Evolutionary conservation across 2,113 vertebrate species (phyloP), one percentile per base, ranked within the genome.

Genomic region (Oncorhynchus mykiss): DNA sequence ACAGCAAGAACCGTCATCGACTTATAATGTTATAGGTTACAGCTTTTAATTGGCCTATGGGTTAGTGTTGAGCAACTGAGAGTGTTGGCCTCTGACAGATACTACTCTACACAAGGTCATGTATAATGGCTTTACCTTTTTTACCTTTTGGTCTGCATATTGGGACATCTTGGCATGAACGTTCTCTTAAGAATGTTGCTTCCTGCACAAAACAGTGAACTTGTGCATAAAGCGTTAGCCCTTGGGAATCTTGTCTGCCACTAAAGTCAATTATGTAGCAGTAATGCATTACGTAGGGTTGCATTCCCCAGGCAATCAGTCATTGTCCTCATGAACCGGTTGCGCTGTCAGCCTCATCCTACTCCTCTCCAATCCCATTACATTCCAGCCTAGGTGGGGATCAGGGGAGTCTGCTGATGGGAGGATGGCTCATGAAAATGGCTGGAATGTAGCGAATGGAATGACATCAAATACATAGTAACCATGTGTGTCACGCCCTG

Each of bases 241-340:
- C 77, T 83, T 80, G 62, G 77, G 81, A 79, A 84, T 82, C 80
- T 80, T 85, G 80, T 88, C 74, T 83, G 79, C 79, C 85, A 68
- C 86, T 86, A 80, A 88, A 92, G 88, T 88, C 87, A 89, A 93
- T 92, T 91, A 91, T 84, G 82, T 84, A 74, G 77, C 65, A 5
- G 80, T 88, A 88, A 91, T 92, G 85, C 88, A 91, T 89, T 89
- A 89, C 68, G 77, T 86, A 87, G 73, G 88, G 81, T 74, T 81
- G 74, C 78, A 72, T 85, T 75, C 79, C 81, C 85, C 39, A 67
- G 83, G 85, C 84, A 75, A 92, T 92, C 90, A 81, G 84, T 92
- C 87, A 89, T 89, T 92, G 90, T 92, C 90, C 86, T 78, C 77
- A 67, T 72, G 49, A 79, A 81, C 80, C 78, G 84, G 87, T 85